Evolutionary conservation across 2,113 vertebrate genomes (phyloP), one percentile per base, ranked within the genome.

Genomic region (Psettodes erumei): DNA sequence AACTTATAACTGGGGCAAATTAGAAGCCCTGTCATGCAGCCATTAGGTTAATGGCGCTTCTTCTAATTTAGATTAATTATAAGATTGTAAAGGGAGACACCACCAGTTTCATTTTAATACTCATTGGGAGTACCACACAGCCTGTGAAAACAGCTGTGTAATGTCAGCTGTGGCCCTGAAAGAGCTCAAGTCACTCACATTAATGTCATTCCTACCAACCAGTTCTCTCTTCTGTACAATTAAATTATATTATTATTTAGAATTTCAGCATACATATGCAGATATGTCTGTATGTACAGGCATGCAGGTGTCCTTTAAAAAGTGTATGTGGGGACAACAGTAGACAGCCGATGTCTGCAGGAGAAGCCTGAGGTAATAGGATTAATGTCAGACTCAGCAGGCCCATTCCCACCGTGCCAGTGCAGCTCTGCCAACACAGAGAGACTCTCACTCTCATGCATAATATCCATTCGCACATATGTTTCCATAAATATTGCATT

Each of bases 321-420:
- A 50, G 48, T 59, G 33, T 35, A 32, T 58, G 25, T 71, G 32
- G 50, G 40, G 53, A 54, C 30, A 69, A 5, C 35, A 73, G 32
- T 23, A 47, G 55, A 70, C 63, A 42, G 58, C 62, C 66, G 71
- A 51, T 64, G 55, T 76, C 33, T 73, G 64, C 60, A 59, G 25
- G 42, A 67, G 64, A 67, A 82, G 19, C 54, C 56, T 63, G 51
- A 64, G 65, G 61, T 80, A 82, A 84, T 21, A 40, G 71, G 74
- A 77, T 83, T 82, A 85, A 42, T 79, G 80, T 83, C 64, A 75
- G 68, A 55, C 73, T 70, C 40, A 56, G 38, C 27, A 42, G 45
- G 48, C 55, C 55, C 28, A 32, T 64, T 72, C 76, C 67, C 69
- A 83, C n/a, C 56, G 75, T 40, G 21, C 67, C 71, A 64, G 21